Evolutionary conservation across 2,888 invertebrate genomes (phyloP).

Genomic region (Monoplex corrugatus): DNA sequence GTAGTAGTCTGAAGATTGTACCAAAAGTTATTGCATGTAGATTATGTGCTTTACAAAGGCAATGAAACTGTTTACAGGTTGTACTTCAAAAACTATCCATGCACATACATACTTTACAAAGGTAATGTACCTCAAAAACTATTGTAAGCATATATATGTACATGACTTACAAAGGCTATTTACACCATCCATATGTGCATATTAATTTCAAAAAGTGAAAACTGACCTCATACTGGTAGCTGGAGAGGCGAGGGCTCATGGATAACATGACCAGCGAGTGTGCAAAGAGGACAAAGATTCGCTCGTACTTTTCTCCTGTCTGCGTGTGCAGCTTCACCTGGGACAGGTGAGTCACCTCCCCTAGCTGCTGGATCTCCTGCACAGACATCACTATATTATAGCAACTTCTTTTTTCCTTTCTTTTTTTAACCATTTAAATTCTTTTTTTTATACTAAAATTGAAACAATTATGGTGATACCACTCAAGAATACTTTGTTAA

Average conservation of each 20-base stretch:
- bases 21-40: too few species aligned
- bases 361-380: constrained; percentile 86
- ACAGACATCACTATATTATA: background rate
- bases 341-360: constrained; percentile 95
- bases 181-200: too few species aligned
- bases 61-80: background rate
- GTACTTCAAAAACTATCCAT: background rate
- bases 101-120: too few species aligned
- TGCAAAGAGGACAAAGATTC: constrained; percentile 95
- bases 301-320: constrained; percentile 86
- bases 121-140: too few species aligned
- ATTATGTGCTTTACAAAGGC: too few species aligned
- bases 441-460: too few species aligned
- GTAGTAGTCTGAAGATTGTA: too few species aligned
- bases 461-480: too few species aligned
- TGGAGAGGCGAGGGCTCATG: constrained; percentile 94
- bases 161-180: too few species aligned
- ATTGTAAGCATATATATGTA: too few species aligned
- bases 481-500: too few species aligned
- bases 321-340: constrained; percentile 93
- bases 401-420: background rate
- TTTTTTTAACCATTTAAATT: background rate
- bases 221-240: constrained; percentile 95
- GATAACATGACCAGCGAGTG: constrained; percentile 93
- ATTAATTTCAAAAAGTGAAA: too few species aligned